A percentile compares a stretch with the other conserved stretches of the same genome.
These are phyloP conservation scores for Druon quercuslanigerum DNA, from an alignment of 1,140 invertebrate species.

Conservation along the genomic window DNA sequence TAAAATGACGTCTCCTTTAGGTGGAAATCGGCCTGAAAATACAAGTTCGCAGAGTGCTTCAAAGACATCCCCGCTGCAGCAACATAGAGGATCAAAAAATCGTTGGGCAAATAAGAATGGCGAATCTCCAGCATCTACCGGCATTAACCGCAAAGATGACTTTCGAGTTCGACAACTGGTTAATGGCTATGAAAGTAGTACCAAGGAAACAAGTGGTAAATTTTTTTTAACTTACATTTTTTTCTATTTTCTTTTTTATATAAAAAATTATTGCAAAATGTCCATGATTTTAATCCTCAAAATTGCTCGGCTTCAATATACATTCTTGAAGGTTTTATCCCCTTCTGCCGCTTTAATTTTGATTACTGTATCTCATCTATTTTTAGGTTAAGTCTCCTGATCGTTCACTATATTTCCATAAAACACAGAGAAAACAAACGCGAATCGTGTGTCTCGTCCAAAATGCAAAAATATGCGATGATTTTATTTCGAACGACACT, in stretches of 20 bases:
- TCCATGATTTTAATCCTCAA: background rate
- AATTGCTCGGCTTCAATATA: too few species aligned
- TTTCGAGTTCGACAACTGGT: constrained; percentile 53
- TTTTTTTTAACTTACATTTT: background rate
- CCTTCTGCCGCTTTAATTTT: too few species aligned
- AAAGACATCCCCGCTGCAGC: constrained; percentile 55
- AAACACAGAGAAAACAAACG: too few species aligned
- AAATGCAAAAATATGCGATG: too few species aligned
- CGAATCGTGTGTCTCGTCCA: too few species aligned
- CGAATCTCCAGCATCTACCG: constrained; percentile 50
- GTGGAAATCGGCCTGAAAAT: constrained; percentile 54
- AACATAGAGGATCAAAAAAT: constrained; percentile 57
- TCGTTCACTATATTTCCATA: too few species aligned
- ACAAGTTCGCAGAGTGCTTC: constrained; percentile 47
- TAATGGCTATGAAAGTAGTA: constrained; percentile 56
- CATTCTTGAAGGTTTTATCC: too few species aligned
- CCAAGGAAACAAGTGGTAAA: constrained; percentile 57
- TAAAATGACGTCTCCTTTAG: constrained; percentile 1
- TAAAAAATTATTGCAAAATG: background rate
- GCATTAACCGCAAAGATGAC: constrained; percentile 58
- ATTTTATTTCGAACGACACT: too few species aligned
- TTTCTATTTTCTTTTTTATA: background rate
- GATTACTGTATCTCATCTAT: too few species aligned
- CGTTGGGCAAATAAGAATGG: constrained; percentile 65
- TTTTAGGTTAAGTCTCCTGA: too few species aligned